phyloP scores from a whole-genome alignment of 2,113 vertebrate species.

The Xenopus tropicalis region DNA sequence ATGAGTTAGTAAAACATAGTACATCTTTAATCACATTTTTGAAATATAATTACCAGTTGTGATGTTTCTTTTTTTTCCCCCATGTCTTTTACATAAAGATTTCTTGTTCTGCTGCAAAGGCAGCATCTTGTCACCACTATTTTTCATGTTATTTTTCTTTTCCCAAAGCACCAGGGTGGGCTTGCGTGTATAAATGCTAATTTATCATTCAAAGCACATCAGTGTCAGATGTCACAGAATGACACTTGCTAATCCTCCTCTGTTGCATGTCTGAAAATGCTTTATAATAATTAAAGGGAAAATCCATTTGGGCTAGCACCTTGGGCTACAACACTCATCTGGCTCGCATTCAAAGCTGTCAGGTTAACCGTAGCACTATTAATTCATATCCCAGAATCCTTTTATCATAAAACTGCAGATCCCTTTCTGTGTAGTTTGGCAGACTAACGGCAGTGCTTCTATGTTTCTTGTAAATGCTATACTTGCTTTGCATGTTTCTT shows the following conservation, averaged over 20 bases:
- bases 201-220: slow-evolving; percentile 43
- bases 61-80: too few species aligned
- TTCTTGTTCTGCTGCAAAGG: not conserved
- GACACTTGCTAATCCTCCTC: slow-evolving; percentile 43
- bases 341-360: slow-evolving; percentile 64
- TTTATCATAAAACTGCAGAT: slow-evolving; percentile 58
- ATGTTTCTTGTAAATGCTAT: slow-evolving; percentile 56
- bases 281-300: slow-evolving; percentile 62
- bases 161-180: slow-evolving; percentile 31
- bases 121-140: not conserved
- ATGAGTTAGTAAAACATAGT: not conserved
- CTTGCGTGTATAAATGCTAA: slow-evolving; percentile 36
- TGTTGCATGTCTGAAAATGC: slow-evolving; percentile 58
- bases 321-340: slow-evolving; percentile 57
- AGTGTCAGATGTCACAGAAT: slow-evolving; percentile 40
- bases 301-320: slow-evolving; percentile 60
- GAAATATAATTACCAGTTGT: too few species aligned
- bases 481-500: slow-evolving; percentile 52
- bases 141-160: slow-evolving; percentile 4
- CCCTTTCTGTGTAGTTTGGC: slow-evolving; percentile 54
- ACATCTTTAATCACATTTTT: not conserved
- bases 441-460: slow-evolving; percentile 56
- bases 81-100: too few species aligned
- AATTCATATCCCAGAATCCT: slow-evolving; percentile 62
- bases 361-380: slow-evolving; percentile 54